phyloP scores from a whole-genome alignment of 2,113 vertebrate genomes.

The Leucopsar rothschildi region DNA sequence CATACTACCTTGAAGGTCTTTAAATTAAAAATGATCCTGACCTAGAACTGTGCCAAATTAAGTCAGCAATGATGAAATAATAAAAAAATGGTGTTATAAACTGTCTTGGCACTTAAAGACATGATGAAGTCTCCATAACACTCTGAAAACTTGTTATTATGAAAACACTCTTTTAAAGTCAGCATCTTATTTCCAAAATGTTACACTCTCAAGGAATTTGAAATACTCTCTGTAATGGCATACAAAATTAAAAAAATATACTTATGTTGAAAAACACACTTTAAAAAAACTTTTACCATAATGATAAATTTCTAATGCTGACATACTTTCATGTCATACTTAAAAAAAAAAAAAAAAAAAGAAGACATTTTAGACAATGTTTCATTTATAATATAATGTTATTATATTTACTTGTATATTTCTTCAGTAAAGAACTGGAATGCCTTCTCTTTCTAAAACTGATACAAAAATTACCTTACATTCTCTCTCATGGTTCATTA shows the following conservation, averaged over 20 bases:
- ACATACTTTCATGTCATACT: neutral
- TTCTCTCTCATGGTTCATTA: neutral
- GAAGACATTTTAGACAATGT: neutral
- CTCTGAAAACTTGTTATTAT: neutral
- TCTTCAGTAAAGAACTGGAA: neutral
- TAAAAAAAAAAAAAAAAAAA: neutral
- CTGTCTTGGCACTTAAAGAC: neutral
- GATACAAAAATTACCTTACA: neutral
- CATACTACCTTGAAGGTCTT: neutral
- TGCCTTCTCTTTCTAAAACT: neutral
- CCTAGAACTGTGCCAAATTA: constrained; percentile 15
- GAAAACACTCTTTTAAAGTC: neutral
- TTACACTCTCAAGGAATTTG: neutral
- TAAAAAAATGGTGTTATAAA: neutral
- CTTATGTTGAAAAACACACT: neutral
- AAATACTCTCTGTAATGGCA: neutral
- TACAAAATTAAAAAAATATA: neutral
- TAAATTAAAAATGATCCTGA: constrained; percentile 4
- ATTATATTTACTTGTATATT: neutral
- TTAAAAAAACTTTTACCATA: neutral
- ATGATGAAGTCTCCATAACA: neutral
- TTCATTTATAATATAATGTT: neutral
- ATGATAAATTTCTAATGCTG: neutral
- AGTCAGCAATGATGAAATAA: neutral
- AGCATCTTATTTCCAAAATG: neutral